Evolutionary conservation across 1,140 invertebrate species (phyloP).

Genomic region (Drosophila repletoides): DNA sequence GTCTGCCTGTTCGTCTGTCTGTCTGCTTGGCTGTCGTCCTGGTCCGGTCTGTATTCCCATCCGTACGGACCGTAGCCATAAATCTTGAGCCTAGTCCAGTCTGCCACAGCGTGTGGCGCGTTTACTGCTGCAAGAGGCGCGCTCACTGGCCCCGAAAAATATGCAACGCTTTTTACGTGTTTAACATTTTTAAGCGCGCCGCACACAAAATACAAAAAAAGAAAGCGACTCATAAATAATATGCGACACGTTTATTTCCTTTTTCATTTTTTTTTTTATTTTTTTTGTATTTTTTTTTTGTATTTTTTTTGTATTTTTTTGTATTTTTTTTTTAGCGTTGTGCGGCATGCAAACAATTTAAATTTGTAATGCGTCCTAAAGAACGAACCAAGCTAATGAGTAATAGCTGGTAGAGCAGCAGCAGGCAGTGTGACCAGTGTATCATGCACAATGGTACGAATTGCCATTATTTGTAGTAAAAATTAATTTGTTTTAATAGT

Average conservation of each 20-base stretch:
- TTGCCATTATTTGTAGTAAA: no score
- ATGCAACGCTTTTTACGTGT: slow-evolving; percentile 67
- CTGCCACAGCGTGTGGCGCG: slow-evolving; percentile 47
- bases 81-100: slow-evolving; percentile 65
- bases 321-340: neutral
- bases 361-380: slow-evolving; percentile 60
- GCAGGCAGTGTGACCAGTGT: no score
- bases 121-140: slow-evolving; percentile 12
- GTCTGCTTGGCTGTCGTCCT: no score
- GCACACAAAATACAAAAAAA: no score
- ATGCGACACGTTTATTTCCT: slow-evolving; percentile 58
- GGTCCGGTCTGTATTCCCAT: slow-evolving; percentile 35
- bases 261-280: neutral
- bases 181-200: slow-evolving; percentile 69
- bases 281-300: neutral
- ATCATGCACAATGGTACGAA: no score
- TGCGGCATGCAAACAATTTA: slow-evolving; percentile 70
- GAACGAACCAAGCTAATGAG: slow-evolving; percentile 35
- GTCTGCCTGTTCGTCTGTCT: slow-evolving; percentile 10
- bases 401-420: neutral
- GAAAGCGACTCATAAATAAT: slow-evolving; percentile 60
- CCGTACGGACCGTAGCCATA: slow-evolving; percentile 65
- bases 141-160: slow-evolving; percentile 14
- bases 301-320: neutral
- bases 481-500: no score